Conservation (phyloP, 2,888 invertebrate genomes). For the Pilophorus perplexus region DNA sequence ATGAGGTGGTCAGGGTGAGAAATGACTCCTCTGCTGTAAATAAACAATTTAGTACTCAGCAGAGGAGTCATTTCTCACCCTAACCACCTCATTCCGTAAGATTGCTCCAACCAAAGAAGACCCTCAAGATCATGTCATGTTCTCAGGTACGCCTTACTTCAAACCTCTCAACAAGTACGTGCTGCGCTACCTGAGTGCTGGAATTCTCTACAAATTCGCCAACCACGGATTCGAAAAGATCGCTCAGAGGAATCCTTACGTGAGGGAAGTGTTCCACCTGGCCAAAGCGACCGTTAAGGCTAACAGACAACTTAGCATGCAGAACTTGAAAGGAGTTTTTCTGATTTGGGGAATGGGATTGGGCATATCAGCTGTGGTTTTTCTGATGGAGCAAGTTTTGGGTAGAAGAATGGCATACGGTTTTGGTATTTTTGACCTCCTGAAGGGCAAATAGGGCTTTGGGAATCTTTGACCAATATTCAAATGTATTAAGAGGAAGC, state of each 20-base stretch:
- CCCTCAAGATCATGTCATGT: no score
- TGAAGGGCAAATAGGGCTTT: no score
- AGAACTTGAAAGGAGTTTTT: conserved; percentile 23
- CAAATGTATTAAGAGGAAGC: no score
- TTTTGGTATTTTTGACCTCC: no score
- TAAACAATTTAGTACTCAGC: no score
- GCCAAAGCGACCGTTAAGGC: neutral
- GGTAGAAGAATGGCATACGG: no score
- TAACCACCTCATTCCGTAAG: no score
- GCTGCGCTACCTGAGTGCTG: conserved; percentile 10
- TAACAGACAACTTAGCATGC: neutral
- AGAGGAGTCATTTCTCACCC: no score
- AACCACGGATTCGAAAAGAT: conserved; percentile 12
- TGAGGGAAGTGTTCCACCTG: conserved; percentile 13
- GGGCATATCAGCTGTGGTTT: neutral
- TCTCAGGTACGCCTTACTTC: conserved; percentile 25
- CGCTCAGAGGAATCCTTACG: neutral
- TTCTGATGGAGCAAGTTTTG: conserved; percentile 2
- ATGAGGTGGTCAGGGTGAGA: no score
- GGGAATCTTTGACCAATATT: no score
- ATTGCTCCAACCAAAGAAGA: no score
- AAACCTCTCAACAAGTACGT: conserved; percentile 24
- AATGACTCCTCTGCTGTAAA: no score
- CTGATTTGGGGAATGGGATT: neutral
- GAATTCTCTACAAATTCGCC: conserved; percentile 9